Conservation (phyloP, 2,797 vertebrate genomes). For the Ctenosaura bakeri region DNA sequence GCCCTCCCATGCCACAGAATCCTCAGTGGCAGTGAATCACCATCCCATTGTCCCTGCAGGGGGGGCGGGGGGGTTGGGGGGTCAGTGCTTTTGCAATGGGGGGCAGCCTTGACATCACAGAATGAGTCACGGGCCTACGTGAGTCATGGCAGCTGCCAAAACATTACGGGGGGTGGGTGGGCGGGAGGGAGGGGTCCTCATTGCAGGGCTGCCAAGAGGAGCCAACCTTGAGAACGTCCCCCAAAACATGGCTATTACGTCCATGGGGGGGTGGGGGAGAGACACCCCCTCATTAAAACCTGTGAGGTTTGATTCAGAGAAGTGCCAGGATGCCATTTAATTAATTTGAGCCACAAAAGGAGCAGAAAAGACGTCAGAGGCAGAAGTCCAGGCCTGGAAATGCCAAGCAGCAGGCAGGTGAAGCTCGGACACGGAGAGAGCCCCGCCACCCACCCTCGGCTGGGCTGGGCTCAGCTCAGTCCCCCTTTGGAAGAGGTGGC, state of each 20-base stretch:
- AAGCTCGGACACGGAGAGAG: too few species aligned
- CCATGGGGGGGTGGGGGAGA: slow-evolving; percentile 14
- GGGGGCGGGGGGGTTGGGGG: not conserved
- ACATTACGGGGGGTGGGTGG: slow-evolving; percentile 30
- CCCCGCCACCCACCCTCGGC: too few species aligned
- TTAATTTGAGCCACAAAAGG: slow-evolving; percentile 54
- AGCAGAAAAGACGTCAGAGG: slow-evolving; percentile 45
- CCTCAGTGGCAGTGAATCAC: not conserved
- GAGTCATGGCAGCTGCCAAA: not conserved
- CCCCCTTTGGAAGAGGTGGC: not conserved
- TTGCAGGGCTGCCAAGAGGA: slow-evolving; percentile 53
- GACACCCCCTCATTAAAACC: slow-evolving; percentile 44
- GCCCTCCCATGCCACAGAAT: not conserved
- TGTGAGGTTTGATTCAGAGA: slow-evolving; percentile 58
- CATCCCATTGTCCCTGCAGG: too few species aligned
- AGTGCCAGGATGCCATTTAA: slow-evolving; percentile 67
- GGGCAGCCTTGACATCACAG: slow-evolving; percentile 18
- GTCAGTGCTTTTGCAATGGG: not conserved
- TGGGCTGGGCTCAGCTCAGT: too few species aligned
- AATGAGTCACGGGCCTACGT: not conserved
- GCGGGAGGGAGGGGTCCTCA: not conserved
- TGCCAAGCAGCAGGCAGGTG: too few species aligned
- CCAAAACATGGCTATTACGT: not conserved
- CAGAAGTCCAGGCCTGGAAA: not conserved
- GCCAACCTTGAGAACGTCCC: slow-evolving; percentile 66